phyloP scores from a whole-genome alignment of 2,888 invertebrate genomes.

The Mythimna albipuncta region DNA sequence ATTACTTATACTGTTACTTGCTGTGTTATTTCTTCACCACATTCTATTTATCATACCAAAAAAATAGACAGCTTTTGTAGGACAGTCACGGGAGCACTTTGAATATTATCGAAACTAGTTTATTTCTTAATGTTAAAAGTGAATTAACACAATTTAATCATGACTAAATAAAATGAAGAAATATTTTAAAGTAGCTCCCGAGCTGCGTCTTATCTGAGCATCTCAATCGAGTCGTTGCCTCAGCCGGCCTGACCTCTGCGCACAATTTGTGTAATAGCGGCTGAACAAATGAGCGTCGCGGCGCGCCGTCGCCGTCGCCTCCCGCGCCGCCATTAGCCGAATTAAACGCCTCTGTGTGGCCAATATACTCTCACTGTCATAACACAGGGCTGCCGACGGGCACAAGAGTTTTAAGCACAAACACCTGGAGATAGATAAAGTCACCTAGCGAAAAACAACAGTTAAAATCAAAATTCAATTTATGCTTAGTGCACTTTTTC shows the following conservation, averaged over 20 bases:
- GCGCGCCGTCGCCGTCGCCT: conserved; percentile 39
- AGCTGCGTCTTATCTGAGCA: conserved; percentile 16
- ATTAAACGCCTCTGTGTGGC: conserved; percentile 76
- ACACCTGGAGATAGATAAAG: too few relatives aligned
- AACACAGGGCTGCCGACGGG: conserved; percentile 41
- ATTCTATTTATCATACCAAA: too few relatives aligned
- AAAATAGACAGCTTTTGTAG: not conserved
- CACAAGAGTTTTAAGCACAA: too few relatives aligned
- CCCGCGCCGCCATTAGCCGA: conserved; percentile 76
- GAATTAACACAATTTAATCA: not conserved
- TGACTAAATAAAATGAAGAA: not conserved
- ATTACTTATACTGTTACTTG: too few relatives aligned
- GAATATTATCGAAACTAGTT: too few relatives aligned
- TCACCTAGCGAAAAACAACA: too few relatives aligned
- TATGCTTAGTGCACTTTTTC: too few relatives aligned
- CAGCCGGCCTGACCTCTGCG: conserved; percentile 37
- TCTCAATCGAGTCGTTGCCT: not conserved
- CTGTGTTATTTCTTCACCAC: too few relatives aligned
- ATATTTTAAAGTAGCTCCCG: not conserved
- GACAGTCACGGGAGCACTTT: not conserved
- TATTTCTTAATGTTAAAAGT: not conserved
- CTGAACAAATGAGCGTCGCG: conserved; percentile 70
- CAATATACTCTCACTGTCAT: conserved; percentile 62
- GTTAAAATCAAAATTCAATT: too few relatives aligned
- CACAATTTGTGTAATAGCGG: conserved; percentile 54